phyloP scores from a whole-genome alignment of 2,888 invertebrate species.

The Criorhina ranunculi region DNA sequence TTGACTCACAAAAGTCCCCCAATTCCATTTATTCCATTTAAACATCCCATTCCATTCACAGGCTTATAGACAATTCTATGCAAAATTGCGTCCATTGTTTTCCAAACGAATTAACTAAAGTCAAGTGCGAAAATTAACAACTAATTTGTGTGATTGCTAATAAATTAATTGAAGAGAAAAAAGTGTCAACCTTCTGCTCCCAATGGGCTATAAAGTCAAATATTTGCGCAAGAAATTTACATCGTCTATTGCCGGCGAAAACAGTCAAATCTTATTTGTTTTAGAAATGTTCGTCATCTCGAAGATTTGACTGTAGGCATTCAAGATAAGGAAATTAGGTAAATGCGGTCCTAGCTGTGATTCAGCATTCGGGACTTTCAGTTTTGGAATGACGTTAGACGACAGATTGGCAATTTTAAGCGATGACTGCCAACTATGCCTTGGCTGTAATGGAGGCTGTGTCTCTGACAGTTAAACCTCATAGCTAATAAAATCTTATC shows the following conservation, averaged over 20 bases:
- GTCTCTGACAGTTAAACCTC: too few relatives aligned
- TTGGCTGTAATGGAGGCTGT: too few relatives aligned
- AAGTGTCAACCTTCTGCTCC: not conserved
- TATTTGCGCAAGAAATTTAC: conserved; percentile 18
- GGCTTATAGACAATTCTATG: conserved; percentile 12
- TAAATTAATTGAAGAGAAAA: conserved; percentile 10
- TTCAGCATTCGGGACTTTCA: not conserved
- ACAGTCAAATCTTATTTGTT: not conserved
- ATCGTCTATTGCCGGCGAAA: not conserved
- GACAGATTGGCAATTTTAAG: too few relatives aligned
- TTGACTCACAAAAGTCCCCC: not conserved
- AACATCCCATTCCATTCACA: conserved; percentile 11
- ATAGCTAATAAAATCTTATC: too few relatives aligned
- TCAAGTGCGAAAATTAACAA: not conserved
- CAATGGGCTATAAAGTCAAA: conserved; percentile 6
- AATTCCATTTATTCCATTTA: not conserved
- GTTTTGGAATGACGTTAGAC: too few relatives aligned
- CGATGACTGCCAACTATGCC: too few relatives aligned
- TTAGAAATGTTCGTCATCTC: not conserved
- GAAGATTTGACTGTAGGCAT: not conserved
- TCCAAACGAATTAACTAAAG: conserved; percentile 7
- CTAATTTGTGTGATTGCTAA: not conserved
- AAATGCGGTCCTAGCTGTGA: not conserved
- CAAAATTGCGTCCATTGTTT: conserved; percentile 22
- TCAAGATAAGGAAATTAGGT: not conserved